phyloP scores from a whole-genome alignment of 2,888 invertebrate species.

The Salpingus planirostris region DNA sequence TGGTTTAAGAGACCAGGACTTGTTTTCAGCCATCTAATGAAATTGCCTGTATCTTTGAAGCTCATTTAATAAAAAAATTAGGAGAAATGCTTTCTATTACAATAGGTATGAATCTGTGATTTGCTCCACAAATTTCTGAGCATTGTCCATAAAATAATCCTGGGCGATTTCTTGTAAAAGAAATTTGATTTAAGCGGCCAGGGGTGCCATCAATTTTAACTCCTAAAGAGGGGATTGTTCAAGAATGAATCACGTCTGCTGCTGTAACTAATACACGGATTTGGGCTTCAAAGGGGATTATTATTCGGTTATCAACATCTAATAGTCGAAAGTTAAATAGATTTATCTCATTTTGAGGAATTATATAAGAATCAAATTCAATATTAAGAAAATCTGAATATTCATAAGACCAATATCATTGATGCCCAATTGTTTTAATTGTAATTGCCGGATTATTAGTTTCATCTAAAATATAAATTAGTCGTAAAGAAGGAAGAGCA shows the following conservation, averaged over 20 bases:
- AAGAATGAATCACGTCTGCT: constrained; percentile 58
- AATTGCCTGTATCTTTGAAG: constrained; percentile 43
- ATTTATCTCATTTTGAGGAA: constrained; percentile 40
- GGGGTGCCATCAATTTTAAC: constrained; percentile 59
- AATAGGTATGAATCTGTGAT: constrained; percentile 75
- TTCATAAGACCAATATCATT: constrained; percentile 48
- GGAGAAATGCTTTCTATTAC: constrained; percentile 51
- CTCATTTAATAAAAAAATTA: constrained; percentile 51
- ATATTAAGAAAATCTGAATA: constrained; percentile 50
- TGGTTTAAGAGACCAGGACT: constrained; percentile 65
- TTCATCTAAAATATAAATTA: constrained; percentile 56
- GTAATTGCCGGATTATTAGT: constrained; percentile 49
- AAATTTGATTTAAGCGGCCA: constrained; percentile 56
- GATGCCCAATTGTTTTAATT: constrained; percentile 55
- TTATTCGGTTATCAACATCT: constrained; percentile 56
- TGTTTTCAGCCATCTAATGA: constrained; percentile 61
- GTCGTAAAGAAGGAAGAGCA: constrained; percentile 51
- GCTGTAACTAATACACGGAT: constrained; percentile 55
- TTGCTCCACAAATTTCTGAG: constrained; percentile 73
- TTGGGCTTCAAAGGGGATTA: constrained; percentile 52
- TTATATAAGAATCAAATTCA: constrained; percentile 57
- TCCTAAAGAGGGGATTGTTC: constrained; percentile 54
- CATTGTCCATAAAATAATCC: constrained; percentile 68
- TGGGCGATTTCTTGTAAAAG: constrained; percentile 51
- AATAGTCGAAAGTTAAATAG: constrained; percentile 47